These are phyloP conservation scores for Macrobrachium rosenbergii DNA, from an alignment of 1,140 invertebrate genomes.

Conservation along the genomic window DNA sequence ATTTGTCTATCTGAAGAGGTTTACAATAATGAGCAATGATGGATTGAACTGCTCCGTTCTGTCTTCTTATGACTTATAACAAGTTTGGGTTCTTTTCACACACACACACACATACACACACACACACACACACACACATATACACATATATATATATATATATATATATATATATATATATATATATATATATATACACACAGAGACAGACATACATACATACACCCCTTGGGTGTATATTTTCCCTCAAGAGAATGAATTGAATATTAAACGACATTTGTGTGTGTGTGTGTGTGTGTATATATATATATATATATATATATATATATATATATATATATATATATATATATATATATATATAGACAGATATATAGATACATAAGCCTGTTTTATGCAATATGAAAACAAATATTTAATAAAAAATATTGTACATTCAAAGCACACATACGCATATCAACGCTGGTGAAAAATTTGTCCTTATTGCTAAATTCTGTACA, in stretches of 20 bases:
- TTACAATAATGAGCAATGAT: no score
- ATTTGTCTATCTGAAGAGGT: no score
- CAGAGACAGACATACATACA: neutral
- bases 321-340: constrained; percentile 29
- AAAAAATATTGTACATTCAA: neutral
- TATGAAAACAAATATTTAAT: neutral
- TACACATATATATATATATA: neutral
- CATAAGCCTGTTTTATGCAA: neutral
- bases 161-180: neutral
- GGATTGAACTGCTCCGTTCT: no score
- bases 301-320: constrained; percentile 30
- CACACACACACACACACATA: neutral
- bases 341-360: neutral
- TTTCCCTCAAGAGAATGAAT: no score
- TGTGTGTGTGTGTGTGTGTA: no score
- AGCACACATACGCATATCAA: neutral
- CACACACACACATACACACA: constrained; percentile 32
- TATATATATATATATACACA: neutral
- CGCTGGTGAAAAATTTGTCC: no score
- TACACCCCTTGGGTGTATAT: no score
- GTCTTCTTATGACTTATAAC: no score
- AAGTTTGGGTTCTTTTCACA: neutral
- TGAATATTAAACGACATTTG: no score
- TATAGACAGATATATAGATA: constrained; percentile 7
- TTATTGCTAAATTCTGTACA: no score